Evolutionary conservation across 2,888 invertebrate species (phyloP).

Genomic region (Acanthosoma haemorrhoidale): DNA sequence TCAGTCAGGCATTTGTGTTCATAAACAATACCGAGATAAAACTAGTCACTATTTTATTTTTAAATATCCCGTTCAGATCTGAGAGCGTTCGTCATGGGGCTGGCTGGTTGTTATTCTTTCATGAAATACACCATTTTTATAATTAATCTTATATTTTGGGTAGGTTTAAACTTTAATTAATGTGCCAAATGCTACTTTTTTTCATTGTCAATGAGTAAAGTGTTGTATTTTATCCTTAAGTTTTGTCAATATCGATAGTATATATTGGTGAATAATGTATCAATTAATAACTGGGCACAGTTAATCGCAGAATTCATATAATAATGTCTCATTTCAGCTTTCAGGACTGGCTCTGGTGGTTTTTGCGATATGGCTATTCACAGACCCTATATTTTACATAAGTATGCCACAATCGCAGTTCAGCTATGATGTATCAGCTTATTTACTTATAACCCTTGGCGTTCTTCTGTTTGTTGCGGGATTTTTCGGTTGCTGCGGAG

Average conservation of each 20-base stretch:
- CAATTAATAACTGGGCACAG: too few relatives aligned
- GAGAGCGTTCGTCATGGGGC: too few relatives aligned
- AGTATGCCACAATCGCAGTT: slow-evolving; percentile 60
- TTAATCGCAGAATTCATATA: too few relatives aligned
- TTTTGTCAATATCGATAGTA: not conserved
- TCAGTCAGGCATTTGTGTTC: slow-evolving; percentile 7
- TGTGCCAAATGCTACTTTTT: slow-evolving; percentile 30
- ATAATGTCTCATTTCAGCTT: too few relatives aligned
- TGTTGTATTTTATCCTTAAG: not conserved
- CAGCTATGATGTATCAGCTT: slow-evolving; percentile 63
- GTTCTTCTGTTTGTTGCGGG: slow-evolving; percentile 67
- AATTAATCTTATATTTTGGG: slow-evolving; percentile 68
- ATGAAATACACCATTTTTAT: slow-evolving; percentile 67
- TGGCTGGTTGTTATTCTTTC: slow-evolving; percentile 63
- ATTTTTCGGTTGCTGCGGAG: slow-evolving; percentile 78
- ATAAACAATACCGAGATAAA: not conserved
- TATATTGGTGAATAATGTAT: not conserved
- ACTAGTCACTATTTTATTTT: not conserved
- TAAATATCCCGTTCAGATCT: not conserved
- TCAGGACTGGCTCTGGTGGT: slow-evolving; percentile 64
- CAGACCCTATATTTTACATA: slow-evolving; percentile 67
- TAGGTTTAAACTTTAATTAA: slow-evolving; percentile 49
- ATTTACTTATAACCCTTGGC: slow-evolving; percentile 67
- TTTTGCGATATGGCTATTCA: slow-evolving; percentile 69
- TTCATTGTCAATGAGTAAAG: slow-evolving; percentile 43